Evolutionary conservation across 2,888 invertebrate genomes (phyloP).

Genomic region (Rhaphigaster nebulosa): DNA sequence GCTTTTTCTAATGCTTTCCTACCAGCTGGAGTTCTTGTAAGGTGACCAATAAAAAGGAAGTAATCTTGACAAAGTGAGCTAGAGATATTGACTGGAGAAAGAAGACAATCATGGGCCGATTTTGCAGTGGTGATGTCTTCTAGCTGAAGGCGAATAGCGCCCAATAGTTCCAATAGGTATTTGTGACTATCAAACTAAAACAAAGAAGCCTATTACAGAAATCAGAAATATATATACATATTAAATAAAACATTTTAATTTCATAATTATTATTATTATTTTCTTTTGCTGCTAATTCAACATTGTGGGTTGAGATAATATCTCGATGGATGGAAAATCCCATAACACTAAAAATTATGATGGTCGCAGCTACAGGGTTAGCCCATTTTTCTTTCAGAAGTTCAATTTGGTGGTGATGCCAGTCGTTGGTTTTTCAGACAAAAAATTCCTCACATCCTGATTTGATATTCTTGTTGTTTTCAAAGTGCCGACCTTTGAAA

Average conservation of each 20-base stretch:
- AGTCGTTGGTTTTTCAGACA: too few relatives aligned
- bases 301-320: too few relatives aligned
- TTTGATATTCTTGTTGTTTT: too few relatives aligned
- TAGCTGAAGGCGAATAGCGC: conserved; percentile 83
- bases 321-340: too few relatives aligned
- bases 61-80: conserved; percentile 94
- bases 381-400: too few relatives aligned
- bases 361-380: too few relatives aligned
- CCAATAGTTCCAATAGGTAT: conserved; percentile 82
- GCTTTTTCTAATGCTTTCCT: conserved; percentile 80
- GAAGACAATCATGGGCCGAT: conserved; percentile 87
- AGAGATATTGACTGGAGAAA: conserved; percentile 89
- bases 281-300: too few relatives aligned
- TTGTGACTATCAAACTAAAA: conserved; percentile 74
- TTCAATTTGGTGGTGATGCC: too few relatives aligned
- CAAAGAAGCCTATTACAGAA: not conserved
- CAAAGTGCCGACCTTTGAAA: too few relatives aligned
- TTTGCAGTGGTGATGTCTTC: conserved; percentile 79
- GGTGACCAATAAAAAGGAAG: conserved; percentile 91
- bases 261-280: too few relatives aligned
- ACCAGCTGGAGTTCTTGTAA: conserved; percentile 81
- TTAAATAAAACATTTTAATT: not conserved
- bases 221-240: not conserved
- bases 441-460: too few relatives aligned
- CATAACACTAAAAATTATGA: too few relatives aligned